Evolutionary conservation across 2,797 vertebrate genomes (phyloP).

Genomic region (Microctenopoma stevenorrisi): DNA sequence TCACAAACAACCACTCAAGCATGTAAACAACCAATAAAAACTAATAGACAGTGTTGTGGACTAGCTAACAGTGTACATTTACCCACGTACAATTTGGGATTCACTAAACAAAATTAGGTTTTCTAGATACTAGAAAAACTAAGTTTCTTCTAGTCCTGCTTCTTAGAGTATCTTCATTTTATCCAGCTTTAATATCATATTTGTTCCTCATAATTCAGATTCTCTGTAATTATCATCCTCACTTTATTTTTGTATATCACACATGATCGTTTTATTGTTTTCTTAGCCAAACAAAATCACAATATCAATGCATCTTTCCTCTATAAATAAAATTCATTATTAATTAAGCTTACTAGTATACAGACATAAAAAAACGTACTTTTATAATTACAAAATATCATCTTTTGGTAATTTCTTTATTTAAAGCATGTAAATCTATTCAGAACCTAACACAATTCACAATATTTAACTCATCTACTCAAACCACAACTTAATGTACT

Average conservation of each 20-base stretch:
- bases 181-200: not conserved
- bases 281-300: not conserved
- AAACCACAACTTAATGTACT: not conserved
- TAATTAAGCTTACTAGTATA: not conserved
- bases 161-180: not conserved
- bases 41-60: too few species aligned
- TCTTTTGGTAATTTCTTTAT: not conserved
- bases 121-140: too few species aligned
- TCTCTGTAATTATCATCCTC: not conserved
- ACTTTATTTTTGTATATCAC: conserved; percentile 31
- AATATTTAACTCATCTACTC: not conserved
- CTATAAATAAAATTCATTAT: not conserved
- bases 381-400: conserved; percentile 11
- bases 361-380: conserved; percentile 7
- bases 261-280: not conserved
- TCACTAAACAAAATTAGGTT: too few species aligned
- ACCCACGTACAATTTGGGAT: too few species aligned
- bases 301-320: not conserved
- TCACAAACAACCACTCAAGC: not conserved
- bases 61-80: too few species aligned
- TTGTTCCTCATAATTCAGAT: not conserved
- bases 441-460: not conserved
- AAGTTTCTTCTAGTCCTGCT: not conserved
- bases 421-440: not conserved
- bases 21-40: not conserved